Conservation (phyloP, 2,888 invertebrate genomes). For the Clepsis dumicolana region DNA sequence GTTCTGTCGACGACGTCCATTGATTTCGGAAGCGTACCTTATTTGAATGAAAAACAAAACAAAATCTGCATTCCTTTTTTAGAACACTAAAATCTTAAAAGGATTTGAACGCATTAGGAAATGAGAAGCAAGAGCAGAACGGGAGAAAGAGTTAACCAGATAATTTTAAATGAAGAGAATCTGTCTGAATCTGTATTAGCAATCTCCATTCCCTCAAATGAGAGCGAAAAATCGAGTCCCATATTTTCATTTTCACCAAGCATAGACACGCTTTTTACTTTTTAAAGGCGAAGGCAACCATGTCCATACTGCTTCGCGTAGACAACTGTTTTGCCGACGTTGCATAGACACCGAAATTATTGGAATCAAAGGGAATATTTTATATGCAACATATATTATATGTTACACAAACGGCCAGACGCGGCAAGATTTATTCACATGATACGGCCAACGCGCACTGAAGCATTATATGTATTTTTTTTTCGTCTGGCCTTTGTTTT, state of each 20-base stretch:
- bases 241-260: neutral
- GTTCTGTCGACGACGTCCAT: slow-evolving; percentile 50
- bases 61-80: slow-evolving; percentile 10
- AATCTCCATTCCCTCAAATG: slow-evolving; percentile 19
- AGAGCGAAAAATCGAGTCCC: slow-evolving; percentile 2
- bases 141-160: slow-evolving; percentile 41
- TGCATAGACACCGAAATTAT: slow-evolving; percentile 78
- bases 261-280: slow-evolving; percentile 11
- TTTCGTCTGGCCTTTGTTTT: slow-evolving; percentile 76
- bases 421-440: slow-evolving; percentile 76
- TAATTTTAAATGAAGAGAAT: slow-evolving; percentile 35
- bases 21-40: slow-evolving; percentile 56
- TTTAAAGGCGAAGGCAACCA: slow-evolving; percentile 4
- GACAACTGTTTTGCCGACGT: slow-evolving; percentile 66
- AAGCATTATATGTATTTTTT: slow-evolving; percentile 77
- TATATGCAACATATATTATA: slow-evolving; percentile 58
- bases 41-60: slow-evolving; percentile 49
- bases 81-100: slow-evolving; percentile 12
- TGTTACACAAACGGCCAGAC: slow-evolving; percentile 80
- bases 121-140: slow-evolving; percentile 32
- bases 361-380: slow-evolving; percentile 86
- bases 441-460: slow-evolving; percentile 75
- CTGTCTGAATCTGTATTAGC: slow-evolving; percentile 25
- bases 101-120: slow-evolving; percentile 27
- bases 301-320: neutral